These are phyloP conservation scores for Mycteria americana DNA, from an alignment of 2,797 vertebrate genomes.

Conservation along the genomic window DNA sequence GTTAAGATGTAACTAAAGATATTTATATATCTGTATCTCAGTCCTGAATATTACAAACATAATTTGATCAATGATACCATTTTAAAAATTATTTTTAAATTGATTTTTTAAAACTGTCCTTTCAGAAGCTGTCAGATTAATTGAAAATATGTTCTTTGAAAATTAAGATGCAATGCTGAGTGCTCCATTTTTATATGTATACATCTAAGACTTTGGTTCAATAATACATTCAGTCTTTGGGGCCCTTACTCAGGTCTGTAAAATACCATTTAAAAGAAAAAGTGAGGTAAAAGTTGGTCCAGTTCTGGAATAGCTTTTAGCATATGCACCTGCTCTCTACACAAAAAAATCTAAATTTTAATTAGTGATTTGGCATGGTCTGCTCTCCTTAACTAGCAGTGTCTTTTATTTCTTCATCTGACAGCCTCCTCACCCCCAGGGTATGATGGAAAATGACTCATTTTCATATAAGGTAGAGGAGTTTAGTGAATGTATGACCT, in stretches of 20 bases:
- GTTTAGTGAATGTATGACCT: conserved; percentile 55
- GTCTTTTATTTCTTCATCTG: conserved; percentile 68
- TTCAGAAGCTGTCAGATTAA: not conserved
- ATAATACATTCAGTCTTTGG: not conserved
- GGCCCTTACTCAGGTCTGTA: not conserved
- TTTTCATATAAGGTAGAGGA: conserved; percentile 62
- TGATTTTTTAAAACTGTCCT: not conserved
- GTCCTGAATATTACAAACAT: not conserved
- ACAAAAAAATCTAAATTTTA: conserved; percentile 46
- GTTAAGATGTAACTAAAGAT: not conserved
- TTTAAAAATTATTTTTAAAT: not conserved
- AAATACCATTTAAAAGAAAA: not conserved
- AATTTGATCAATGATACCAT: not conserved
- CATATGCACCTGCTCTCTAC: conserved; percentile 51
- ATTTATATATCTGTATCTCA: not conserved
- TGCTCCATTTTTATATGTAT: not conserved
- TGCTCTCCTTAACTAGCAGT: conserved; percentile 64
- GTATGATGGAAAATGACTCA: conserved; percentile 38
- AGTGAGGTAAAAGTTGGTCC: not conserved
- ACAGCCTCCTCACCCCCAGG: conserved; percentile 48
- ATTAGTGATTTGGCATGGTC: conserved; percentile 71
- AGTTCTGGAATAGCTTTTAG: conserved; percentile 10
- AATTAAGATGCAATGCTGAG: not conserved
- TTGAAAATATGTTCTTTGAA: not conserved
- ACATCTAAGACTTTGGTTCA: not conserved